A percentile compares a stretch with the other conserved stretches of the same genome.
Evolutionary conservation across 30 jellyfish, hydroid and myxozoan genomes (phyloP).

Genomic region (Cassiopea xamachana): DNA sequence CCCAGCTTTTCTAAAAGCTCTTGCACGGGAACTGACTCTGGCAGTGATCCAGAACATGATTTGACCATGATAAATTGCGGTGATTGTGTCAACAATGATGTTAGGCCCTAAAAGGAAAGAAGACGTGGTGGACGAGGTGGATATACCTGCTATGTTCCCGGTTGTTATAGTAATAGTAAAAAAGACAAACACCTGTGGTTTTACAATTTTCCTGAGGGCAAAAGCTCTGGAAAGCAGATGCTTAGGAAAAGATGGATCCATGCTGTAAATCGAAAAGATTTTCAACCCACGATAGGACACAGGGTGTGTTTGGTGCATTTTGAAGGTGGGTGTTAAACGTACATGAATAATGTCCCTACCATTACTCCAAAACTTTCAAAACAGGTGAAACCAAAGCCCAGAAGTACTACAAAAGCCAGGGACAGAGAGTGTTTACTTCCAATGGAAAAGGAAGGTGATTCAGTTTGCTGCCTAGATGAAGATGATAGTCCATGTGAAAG

Average conservation of each 20-base stretch:
- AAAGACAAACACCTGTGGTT: conserved; percentile 20
- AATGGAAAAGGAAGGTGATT: background rate
- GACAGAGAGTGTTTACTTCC: background rate
- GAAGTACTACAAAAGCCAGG: conserved; percentile 33
- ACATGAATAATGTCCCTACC: conserved; percentile 56
- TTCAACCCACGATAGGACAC: conserved; percentile 28
- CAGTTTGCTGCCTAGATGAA: background rate
- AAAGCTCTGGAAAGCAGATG: conserved; percentile 34
- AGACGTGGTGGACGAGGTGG: conserved; percentile 18
- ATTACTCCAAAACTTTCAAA: conserved; percentile 39
- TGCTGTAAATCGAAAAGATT: conserved; percentile 23
- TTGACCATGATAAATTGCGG: background rate
- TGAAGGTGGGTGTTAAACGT: conserved; percentile 53
- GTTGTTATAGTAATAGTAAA: conserved; percentile 30
- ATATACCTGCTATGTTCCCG: conserved; percentile 29
- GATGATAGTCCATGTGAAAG: background rate
- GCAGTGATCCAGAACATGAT: background rate
- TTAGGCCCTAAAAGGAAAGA: background rate
- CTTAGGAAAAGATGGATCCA: conserved; percentile 42
- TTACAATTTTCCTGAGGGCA: conserved; percentile 56
- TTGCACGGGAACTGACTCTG: background rate
- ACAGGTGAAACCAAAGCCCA: background rate
- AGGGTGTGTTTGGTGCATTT: conserved; percentile 59
- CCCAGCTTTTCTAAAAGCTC: conserved; percentile 11
- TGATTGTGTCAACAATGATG: background rate